These are phyloP conservation scores for Carassius carassius DNA, from an alignment of 2,113 vertebrate species.

Conservation along the genomic window DNA sequence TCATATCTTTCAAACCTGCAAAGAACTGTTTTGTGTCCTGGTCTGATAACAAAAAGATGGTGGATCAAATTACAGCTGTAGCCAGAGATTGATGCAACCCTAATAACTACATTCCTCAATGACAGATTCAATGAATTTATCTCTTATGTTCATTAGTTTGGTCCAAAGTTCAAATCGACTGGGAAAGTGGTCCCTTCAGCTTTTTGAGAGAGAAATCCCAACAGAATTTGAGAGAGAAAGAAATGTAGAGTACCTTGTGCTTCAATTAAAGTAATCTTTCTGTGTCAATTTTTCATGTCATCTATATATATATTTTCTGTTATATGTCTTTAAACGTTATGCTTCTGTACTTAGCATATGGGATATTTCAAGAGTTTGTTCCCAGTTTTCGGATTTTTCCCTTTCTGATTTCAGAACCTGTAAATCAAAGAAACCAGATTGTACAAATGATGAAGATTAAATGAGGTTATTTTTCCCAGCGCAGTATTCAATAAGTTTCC, in stretches of 20 bases:
- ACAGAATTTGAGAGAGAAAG: neutral
- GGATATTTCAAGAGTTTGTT: neutral
- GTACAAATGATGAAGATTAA: conserved; percentile 22
- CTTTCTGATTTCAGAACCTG: neutral
- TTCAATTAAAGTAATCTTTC: neutral
- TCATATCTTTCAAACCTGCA: neutral
- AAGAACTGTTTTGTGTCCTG: conserved; percentile 16
- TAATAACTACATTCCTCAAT: conserved; percentile 33
- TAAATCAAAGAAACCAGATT: neutral
- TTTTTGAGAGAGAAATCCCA: neutral
- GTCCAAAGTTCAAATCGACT: neutral
- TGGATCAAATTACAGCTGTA: conserved; percentile 19
- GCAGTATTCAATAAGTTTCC: conserved; percentile 46
- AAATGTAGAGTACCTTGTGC: neutral
- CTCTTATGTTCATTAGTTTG: neutral
- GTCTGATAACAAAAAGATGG: neutral
- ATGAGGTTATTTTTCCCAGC: conserved; percentile 40
- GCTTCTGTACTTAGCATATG: neutral
- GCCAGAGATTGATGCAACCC: conserved; percentile 30
- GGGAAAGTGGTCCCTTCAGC: neutral
- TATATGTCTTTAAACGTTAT: neutral
- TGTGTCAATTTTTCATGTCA: neutral
- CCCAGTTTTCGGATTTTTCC: neutral
- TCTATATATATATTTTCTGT: neutral
- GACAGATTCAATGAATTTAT: conserved; percentile 1